Conservation (phyloP, 2,113 vertebrate genomes). For the Girardinichthys multiradiatus region DNA sequence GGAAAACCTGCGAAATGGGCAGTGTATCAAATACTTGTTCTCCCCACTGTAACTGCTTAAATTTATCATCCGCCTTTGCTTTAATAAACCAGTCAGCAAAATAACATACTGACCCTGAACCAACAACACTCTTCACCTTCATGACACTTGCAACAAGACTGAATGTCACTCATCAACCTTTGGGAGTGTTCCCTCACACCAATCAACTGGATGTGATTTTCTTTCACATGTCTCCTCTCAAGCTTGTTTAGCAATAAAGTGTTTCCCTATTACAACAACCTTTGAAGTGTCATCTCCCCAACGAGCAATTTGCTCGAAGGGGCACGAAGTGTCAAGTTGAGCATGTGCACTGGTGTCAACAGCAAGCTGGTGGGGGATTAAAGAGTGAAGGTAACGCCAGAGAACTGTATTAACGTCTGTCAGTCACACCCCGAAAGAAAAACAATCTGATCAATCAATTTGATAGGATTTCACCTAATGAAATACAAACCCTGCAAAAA, state of each 20-base stretch:
- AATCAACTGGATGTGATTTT: background rate
- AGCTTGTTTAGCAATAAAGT: background rate
- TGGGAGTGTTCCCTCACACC: background rate
- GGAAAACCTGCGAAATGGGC: too few species aligned
- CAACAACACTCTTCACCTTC: background rate
- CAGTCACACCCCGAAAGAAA: background rate
- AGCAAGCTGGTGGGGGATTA: slow-evolving; percentile 11
- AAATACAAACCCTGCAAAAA: too few species aligned
- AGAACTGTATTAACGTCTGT: background rate
- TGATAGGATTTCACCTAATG: too few species aligned
- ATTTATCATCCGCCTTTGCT: background rate
- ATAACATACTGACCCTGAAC: background rate
- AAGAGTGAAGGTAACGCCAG: background rate
- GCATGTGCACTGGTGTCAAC: slow-evolving; percentile 7
- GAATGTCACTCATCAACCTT: background rate
- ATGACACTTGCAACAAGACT: background rate
- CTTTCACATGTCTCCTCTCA: background rate
- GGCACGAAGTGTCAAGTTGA: slow-evolving; percentile 25
- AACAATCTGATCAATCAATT: too few species aligned
- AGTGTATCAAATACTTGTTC: too few species aligned
- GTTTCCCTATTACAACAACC: slow-evolving; percentile 12
- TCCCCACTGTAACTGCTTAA: background rate
- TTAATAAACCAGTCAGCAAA: background rate
- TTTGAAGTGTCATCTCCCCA: slow-evolving; percentile 36
- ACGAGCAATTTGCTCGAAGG: slow-evolving; percentile 44